Percentiles rank a stretch among this genome's conserved stretches.
Conservation (phyloP, 2,888 invertebrate species). For the Archaeoteleia sp. region DNA sequence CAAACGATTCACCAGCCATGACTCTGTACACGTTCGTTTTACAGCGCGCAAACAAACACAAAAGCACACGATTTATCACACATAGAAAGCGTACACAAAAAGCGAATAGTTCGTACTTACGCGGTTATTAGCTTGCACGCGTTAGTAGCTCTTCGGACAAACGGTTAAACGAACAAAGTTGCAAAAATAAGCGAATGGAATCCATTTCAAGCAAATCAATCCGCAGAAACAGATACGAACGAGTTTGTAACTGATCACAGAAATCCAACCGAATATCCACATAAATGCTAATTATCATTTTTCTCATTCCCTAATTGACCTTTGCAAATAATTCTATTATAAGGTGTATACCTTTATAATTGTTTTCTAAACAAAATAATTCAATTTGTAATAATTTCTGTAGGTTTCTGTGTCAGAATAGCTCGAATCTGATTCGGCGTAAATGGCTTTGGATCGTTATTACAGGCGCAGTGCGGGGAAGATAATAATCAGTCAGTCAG, state of each 20-base stretch:
- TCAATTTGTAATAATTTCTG: too few species aligned
- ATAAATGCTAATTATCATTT: too few species aligned
- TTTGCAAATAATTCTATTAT: too few species aligned
- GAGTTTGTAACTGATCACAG: too few species aligned
- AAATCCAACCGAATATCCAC: too few species aligned
- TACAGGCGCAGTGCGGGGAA: too few species aligned
- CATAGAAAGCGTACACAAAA: slow-evolving; percentile 31
- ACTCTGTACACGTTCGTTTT: neutral
- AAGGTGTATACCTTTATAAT: too few species aligned
- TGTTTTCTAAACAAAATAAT: too few species aligned
- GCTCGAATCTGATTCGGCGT: too few species aligned
- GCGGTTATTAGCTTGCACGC: slow-evolving; percentile 24
- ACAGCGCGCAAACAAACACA: neutral
- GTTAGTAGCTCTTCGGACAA: slow-evolving; percentile 25
- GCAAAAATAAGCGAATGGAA: slow-evolving; percentile 5
- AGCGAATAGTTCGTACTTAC: slow-evolving; percentile 31
- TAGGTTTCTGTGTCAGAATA: too few species aligned
- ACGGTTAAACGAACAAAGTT: slow-evolving; percentile 8
- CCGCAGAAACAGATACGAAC: neutral
- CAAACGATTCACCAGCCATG: slow-evolving; percentile 4
- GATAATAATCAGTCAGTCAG: slow-evolving; percentile 10
- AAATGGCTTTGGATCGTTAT: too few species aligned
- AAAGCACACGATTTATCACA: slow-evolving; percentile 19
- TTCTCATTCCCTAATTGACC: too few species aligned
- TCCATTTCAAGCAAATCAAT: slow-evolving; percentile 19